These are phyloP conservation scores for Drosophila mojavensis DNA, from an alignment of 1,140 invertebrate species.

Conservation along the genomic window DNA sequence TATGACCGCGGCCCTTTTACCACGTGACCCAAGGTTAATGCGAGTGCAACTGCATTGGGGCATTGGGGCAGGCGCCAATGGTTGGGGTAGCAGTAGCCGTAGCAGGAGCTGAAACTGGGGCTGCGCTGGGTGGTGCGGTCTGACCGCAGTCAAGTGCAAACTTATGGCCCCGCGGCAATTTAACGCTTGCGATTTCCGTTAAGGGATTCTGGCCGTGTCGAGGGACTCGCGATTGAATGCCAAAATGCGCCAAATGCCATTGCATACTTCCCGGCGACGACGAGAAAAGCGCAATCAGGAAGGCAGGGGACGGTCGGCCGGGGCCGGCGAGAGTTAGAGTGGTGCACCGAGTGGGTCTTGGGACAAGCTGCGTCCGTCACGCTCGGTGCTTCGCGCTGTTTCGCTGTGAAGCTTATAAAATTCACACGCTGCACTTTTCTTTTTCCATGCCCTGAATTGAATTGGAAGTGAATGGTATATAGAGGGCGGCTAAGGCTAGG, in stretches of 20 bases:
- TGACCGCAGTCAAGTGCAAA: slow-evolving; percentile 42
- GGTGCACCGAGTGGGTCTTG: neutral
- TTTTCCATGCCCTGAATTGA: neutral
- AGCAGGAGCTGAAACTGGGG: neutral
- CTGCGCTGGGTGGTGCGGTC: neutral
- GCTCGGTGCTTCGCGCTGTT: slow-evolving; percentile 52
- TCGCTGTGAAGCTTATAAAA: slow-evolving; percentile 69
- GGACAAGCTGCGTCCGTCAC: slow-evolving; percentile 33
- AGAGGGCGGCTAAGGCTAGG: no score
- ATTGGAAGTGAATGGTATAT: neutral
- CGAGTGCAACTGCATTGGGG: neutral
- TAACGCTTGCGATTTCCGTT: slow-evolving; percentile 74
- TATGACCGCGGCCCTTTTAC: slow-evolving; percentile 47
- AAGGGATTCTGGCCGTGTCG: slow-evolving; percentile 55
- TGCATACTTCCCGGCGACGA: slow-evolving; percentile 50
- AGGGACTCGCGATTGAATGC: slow-evolving; percentile 70
- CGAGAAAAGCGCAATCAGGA: slow-evolving; percentile 47
- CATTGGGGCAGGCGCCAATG: no score
- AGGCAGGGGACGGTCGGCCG: neutral
- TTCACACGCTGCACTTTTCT: slow-evolving; percentile 71
- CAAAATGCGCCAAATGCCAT: slow-evolving; percentile 69
- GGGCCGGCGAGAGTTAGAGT: slow-evolving; percentile 13
- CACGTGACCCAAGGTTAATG: slow-evolving; percentile 45
- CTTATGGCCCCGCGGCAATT: slow-evolving; percentile 68
- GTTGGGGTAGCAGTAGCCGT: no score